phyloP scores from a whole-genome alignment of 2,888 invertebrate species.

The Tetragnatha montana region DNA sequence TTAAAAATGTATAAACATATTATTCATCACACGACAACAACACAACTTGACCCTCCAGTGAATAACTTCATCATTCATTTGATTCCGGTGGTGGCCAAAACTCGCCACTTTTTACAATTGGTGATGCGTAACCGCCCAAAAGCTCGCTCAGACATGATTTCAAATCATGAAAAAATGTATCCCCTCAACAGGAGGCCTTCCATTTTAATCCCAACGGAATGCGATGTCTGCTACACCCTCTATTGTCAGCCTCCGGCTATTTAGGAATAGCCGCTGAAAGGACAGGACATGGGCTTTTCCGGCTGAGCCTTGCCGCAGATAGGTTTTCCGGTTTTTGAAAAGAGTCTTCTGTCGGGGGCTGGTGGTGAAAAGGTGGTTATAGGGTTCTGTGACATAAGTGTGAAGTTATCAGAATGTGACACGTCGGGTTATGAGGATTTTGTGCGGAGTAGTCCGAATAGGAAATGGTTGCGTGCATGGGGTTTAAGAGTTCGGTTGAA shows the following conservation, averaged over 20 bases:
- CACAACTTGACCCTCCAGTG: background rate
- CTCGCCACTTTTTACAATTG: background rate
- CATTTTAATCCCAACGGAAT: background rate
- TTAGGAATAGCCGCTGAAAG: slow-evolving; percentile 27
- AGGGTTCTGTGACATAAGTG: too few species aligned
- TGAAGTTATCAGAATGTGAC: too few species aligned
- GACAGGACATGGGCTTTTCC: slow-evolving; percentile 43
- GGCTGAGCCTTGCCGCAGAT: slow-evolving; percentile 15
- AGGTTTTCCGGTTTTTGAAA: background rate
- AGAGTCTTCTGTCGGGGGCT: background rate
- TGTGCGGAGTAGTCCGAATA: too few species aligned
- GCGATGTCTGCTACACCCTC: background rate
- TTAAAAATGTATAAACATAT: too few species aligned
- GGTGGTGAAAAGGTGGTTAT: background rate
- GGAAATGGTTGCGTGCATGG: too few species aligned
- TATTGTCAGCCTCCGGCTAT: slow-evolving; percentile 8
- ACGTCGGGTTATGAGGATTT: too few species aligned
- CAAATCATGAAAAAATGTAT: background rate
- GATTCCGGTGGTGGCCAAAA: background rate
- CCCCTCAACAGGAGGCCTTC: background rate
- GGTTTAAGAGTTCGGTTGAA: too few species aligned
- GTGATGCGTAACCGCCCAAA: background rate
- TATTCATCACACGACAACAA: background rate
- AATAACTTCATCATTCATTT: background rate
- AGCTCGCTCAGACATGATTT: background rate